phyloP scores from a whole-genome alignment of 2,113 vertebrate species.

The Phocoena phocoena region DNA sequence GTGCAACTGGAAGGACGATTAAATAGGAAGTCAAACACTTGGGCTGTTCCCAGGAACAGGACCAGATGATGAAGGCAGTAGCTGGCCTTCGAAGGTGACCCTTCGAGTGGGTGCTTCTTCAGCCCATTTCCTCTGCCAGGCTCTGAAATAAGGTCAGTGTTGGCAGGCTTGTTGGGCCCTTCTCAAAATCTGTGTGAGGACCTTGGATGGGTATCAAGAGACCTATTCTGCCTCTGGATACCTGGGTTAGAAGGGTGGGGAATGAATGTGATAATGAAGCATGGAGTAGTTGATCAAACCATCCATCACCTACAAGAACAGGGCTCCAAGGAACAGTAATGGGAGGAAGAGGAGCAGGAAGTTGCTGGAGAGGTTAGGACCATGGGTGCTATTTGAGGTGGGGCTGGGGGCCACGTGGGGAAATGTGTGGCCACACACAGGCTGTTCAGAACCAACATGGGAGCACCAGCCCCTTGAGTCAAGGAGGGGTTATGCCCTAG shows the following conservation, averaged over 20 bases:
- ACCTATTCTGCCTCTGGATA: not conserved
- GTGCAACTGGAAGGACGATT: not conserved
- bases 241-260: not conserved
- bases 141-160: not conserved
- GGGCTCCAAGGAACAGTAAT: not conserved
- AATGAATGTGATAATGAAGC: not conserved
- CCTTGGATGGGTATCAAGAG: not conserved
- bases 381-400: not conserved
- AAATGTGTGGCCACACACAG: not conserved
- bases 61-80: not conserved
- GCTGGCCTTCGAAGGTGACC: not conserved
- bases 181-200: not conserved
- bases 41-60: not conserved
- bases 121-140: not conserved
- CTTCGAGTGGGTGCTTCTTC: rapidly evolving
- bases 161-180: not conserved
- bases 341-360: not conserved
- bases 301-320: not conserved
- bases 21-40: not conserved
- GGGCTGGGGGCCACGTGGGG: not conserved
- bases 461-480: not conserved
- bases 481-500: not conserved
- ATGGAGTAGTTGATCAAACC: not conserved
- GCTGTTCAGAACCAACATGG: not conserved
- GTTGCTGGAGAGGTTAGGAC: not conserved